Percentiles rank a stretch among this genome's conserved stretches.
Evolutionary conservation across 1,140 invertebrate species (phyloP).

Genomic region (Pemphigus obesinymphae): DNA sequence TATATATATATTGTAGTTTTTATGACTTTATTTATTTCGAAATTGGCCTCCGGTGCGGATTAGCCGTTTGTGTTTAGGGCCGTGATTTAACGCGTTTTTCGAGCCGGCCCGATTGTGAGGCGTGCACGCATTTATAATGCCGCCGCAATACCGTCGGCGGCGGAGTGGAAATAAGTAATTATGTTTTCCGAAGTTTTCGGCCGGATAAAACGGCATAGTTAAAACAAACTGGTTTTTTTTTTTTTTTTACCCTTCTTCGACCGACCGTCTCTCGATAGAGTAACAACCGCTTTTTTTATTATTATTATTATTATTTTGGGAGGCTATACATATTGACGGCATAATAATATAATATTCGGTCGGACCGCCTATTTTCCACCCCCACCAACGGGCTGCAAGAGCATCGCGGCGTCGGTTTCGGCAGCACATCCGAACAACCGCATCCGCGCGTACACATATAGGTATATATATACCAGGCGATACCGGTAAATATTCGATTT

Average conservation of each 20-base stretch:
- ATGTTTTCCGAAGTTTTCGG: slow-evolving; percentile 27
- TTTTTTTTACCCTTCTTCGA: not conserved
- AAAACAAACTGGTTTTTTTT: slow-evolving; percentile 39
- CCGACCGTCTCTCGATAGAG: not conserved
- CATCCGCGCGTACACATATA: not conserved
- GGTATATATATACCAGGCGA: too few species aligned
- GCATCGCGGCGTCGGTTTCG: not conserved
- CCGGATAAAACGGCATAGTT: slow-evolving; percentile 32
- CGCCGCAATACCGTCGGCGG: not conserved
- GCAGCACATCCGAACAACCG: not conserved
- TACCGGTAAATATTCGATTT: too few species aligned
- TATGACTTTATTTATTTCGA: slow-evolving; percentile 41
- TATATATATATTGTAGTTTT: slow-evolving; percentile 1
- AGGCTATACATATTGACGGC: not conserved
- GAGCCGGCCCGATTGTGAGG: slow-evolving; percentile 14
- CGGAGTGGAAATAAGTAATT: slow-evolving; percentile 38
- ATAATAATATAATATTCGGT: slow-evolving; percentile 33
- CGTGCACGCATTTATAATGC: slow-evolving; percentile 31
- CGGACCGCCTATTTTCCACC: slow-evolving; percentile 19
- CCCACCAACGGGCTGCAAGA: not conserved
- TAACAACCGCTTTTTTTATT: slow-evolving; percentile 3
- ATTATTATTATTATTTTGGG: not conserved
- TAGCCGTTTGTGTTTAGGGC: slow-evolving; percentile 35
- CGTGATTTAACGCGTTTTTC: slow-evolving; percentile 38
- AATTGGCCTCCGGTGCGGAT: slow-evolving; percentile 41